Percentiles rank a stretch among this genome's conserved stretches.
Conservation (phyloP, 2,113 vertebrate genomes). For the Cryptoleucopteryx plumbea region DNA sequence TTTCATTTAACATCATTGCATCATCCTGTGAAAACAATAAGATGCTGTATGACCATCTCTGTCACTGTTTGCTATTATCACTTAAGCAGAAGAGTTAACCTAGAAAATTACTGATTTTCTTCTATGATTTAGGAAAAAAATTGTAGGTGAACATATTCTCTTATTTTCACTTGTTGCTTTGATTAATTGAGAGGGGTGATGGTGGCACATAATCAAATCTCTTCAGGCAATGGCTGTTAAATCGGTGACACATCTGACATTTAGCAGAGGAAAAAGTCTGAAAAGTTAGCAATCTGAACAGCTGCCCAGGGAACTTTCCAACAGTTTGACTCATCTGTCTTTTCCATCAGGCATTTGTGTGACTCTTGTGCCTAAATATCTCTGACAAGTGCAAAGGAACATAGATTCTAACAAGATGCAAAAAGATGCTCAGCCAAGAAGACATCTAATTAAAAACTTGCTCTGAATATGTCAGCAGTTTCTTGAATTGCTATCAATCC, state of each 20-base stretch:
- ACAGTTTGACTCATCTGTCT: constrained; percentile 41
- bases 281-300: not conserved
- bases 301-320: constrained; percentile 26
- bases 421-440: not conserved
- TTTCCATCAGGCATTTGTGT: constrained; percentile 3
- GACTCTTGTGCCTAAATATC: not conserved
- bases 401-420: not conserved
- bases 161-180: not conserved
- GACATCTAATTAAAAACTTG: not conserved
- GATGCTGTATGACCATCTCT: not conserved
- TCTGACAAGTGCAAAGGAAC: not conserved
- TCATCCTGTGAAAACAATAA: not conserved
- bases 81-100: not conserved
- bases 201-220: not conserved
- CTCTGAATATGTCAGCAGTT: constrained; percentile 70
- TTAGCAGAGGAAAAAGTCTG: not conserved
- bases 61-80: not conserved
- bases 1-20: not conserved
- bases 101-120: not conserved
- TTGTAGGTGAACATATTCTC: not conserved
- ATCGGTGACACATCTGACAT: not conserved
- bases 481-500: constrained; percentile 66
- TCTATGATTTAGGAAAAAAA: not conserved
- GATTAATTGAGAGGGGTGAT: not conserved
- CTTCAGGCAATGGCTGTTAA: not conserved